Evolutionary conservation across 1,140 invertebrate genomes (phyloP).

Genomic region (roundworm (Caenorhabditis elegans)): WBcel235 BX284604.4:10190001-10190500

Average conservation of each 20-base stretch:
- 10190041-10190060: background rate
- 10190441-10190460: too few species aligned
- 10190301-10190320: constrained; percentile 56
- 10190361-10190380: background rate
- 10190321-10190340: too few species aligned
- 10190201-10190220: constrained; percentile 57
- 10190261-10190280: constrained; percentile 65
- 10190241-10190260: constrained; percentile 52
- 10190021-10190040: background rate
- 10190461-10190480: too few species aligned
- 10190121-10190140: constrained; percentile 45
- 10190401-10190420: too few species aligned
- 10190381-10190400: too few species aligned
- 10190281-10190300: constrained; percentile 52
- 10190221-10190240: constrained; percentile 60
- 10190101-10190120: constrained; percentile 54
- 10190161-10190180: constrained; percentile 60
- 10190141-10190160: constrained; percentile 53
- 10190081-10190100: background rate
- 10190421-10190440: too few species aligned
- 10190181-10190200: constrained; percentile 60
- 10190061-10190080: background rate
- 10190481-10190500: too few species aligned
- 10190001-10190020: background rate
- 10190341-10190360: too few species aligned